Evolutionary conservation across 64 coral and sea anemone species (phyloP), one percentile per base, ranked within the genome.

Genomic region (Porites lutea): DNA sequence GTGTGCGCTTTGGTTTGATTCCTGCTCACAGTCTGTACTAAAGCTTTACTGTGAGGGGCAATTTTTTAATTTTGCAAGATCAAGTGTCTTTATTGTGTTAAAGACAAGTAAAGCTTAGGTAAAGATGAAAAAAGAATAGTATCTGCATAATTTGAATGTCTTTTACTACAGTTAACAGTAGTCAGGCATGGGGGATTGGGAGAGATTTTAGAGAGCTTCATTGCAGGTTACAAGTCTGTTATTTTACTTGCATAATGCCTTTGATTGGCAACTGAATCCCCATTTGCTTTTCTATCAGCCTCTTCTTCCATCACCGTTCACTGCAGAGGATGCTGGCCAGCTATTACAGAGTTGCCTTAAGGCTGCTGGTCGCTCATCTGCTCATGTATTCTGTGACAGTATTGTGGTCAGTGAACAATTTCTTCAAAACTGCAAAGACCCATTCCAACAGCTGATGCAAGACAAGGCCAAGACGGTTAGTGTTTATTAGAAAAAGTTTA

Each of bases 361-460:
- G 11, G 76, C 76, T 27, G 8, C 89, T 47, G 94, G 92, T 13
- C 82, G 64, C 52, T 87, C 88, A 5, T 88, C 94, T 18, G 82
- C 97, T 59, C 91, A 96, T 71, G 93, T 99, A 15, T 92, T 96
- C 70, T 96, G 94, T 81, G 93, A 93, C 50, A 93, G 91, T 80
- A 93, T 96, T 57, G 97, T 94, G 14, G 91, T 79, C 37, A 99
- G 97, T 74, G 91, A 96, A 13, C 80, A 78, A 48, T 99, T 96
- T 15, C 27, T 99, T 46, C 72, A 91, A 27, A 65, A 86, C 4
- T 99, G 97, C 59, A 88, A 70, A 79, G 91, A 77, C 50, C 88
- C 89, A 62, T 99, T 99, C 93, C 91, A 96, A 71, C 63, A 95
- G 67, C 60, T 93, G 16, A 99, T 99, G 97, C 92, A 96, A 68